These are phyloP conservation scores for Colius striatus DNA, from an alignment of 2,113 vertebrate genomes.

Conservation along the genomic window DNA sequence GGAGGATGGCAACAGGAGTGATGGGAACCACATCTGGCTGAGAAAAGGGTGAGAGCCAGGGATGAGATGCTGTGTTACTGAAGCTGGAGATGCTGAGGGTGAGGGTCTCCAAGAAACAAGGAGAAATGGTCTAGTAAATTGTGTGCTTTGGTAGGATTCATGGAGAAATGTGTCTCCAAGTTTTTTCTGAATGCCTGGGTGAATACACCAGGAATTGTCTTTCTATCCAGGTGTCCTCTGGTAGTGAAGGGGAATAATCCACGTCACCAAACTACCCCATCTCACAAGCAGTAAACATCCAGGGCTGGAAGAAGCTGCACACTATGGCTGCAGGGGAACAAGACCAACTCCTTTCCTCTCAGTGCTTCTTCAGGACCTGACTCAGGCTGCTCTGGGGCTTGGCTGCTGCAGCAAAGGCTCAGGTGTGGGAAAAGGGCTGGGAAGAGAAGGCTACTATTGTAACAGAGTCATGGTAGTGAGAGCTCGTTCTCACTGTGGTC, in stretches of 20 bases:
- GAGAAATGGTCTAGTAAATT: neutral
- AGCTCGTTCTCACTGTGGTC: rapidly evolving
- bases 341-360: neutral
- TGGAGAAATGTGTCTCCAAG: neutral
- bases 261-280: neutral
- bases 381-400: neutral
- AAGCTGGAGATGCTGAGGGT: neutral
- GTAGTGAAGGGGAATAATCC: rapidly evolving
- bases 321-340: neutral
- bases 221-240: neutral
- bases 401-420: neutral
- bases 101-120: neutral
- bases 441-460: neutral
- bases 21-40: neutral
- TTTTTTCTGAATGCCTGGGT: rapidly evolving
- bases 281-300: rapidly evolving
- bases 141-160: rapidly evolving
- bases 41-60: neutral
- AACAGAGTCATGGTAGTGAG: neutral
- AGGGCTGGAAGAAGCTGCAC: neutral
- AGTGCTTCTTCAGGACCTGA: neutral
- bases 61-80: neutral
- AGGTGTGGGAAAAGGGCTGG: neutral
- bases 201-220: neutral
- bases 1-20: neutral